Conservation (phyloP, 2,797 vertebrate genomes). For the Cyprinella venusta region DNA sequence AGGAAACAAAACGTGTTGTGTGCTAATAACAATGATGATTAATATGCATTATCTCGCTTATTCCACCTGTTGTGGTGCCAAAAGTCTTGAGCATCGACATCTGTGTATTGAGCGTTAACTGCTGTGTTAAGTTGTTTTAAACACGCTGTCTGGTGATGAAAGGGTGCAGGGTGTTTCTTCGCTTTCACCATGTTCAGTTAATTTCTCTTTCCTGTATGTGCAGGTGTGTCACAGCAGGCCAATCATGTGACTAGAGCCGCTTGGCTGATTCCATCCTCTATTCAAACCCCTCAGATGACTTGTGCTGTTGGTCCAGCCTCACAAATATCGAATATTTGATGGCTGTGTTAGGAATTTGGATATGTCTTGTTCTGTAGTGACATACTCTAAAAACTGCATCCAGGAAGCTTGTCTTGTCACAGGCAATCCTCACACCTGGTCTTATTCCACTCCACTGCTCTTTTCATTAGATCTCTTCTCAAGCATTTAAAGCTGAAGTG, state of each 20-base stretch:
- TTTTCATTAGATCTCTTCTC: neutral
- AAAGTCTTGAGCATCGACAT: slow-evolving; percentile 62
- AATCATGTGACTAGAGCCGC: slow-evolving; percentile 10
- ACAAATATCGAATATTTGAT: neutral
- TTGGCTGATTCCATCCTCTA: neutral
- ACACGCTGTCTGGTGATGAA: slow-evolving; percentile 34
- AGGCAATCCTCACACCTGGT: slow-evolving; percentile 6
- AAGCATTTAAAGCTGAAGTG: neutral
- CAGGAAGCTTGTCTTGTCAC: neutral
- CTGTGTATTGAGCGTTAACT: slow-evolving; percentile 32
- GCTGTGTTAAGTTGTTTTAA: slow-evolving; percentile 47
- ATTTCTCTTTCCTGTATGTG: slow-evolving; percentile 31
- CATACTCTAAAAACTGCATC: neutral
- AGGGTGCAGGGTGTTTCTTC: slow-evolving; percentile 1
- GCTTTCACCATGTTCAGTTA: slow-evolving; percentile 17
- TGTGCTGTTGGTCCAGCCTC: neutral
- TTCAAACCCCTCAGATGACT: neutral
- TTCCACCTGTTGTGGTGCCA: slow-evolving; percentile 2
- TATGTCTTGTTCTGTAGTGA: neutral
- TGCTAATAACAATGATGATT: neutral
- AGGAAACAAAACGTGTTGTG: neutral
- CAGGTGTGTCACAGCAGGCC: slow-evolving; percentile 33
- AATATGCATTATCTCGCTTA: neutral
- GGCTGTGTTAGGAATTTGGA: neutral
- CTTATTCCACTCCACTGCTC: neutral